Conservation (phyloP, 2,888 invertebrate genomes). For the Plutella xylostella region DNA sequence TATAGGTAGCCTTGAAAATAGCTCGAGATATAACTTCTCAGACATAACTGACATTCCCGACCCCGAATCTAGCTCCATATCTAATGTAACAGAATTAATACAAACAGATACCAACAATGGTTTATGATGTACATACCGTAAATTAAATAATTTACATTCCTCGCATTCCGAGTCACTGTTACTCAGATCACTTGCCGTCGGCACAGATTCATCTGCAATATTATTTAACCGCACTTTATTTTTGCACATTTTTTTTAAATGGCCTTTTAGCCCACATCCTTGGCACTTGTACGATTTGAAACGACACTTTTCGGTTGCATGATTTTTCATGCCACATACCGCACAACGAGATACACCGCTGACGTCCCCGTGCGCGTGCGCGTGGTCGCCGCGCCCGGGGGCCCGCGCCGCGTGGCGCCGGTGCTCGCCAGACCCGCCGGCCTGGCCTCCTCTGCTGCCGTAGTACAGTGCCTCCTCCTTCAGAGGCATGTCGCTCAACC, state of each 20-base stretch:
- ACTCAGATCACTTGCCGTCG: neutral
- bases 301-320: too few relatives aligned
- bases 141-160: too few relatives aligned
- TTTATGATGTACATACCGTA: too few relatives aligned
- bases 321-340: too few relatives aligned
- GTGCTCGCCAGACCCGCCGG: too few relatives aligned
- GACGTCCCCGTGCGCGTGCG: too few relatives aligned
- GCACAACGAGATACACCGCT: too few relatives aligned
- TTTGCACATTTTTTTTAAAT: slow-evolving; percentile 2
- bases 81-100: neutral
- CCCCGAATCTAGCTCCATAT: slow-evolving; percentile 1
- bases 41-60: neutral
- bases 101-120: neutral
- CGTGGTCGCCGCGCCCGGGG: too few relatives aligned
- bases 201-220: too few relatives aligned
- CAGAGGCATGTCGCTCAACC: neutral
- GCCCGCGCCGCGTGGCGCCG: too few relatives aligned
- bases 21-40: neutral
- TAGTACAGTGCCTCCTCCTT: slow-evolving; percentile 2
- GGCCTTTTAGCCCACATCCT: too few relatives aligned
- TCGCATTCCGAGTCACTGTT: neutral
- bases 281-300: too few relatives aligned
- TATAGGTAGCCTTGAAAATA: neutral
- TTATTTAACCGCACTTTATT: neutral
- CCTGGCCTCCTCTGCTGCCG: neutral